Evolutionary conservation across 2,888 invertebrate genomes (phyloP).

Genomic region (Synanthedon andrenaeformis): DNA sequence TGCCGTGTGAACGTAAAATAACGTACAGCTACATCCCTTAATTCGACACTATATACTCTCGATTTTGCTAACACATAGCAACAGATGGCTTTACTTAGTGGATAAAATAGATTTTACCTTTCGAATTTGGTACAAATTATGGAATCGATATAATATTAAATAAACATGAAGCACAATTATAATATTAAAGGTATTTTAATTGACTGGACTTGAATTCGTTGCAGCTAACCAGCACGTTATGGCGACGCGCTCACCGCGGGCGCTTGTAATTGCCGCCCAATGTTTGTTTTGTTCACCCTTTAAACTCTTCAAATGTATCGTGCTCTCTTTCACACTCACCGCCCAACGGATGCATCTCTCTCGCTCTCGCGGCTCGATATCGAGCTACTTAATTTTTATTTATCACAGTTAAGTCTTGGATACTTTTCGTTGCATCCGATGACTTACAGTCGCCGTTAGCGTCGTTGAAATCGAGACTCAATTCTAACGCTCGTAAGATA

Average conservation of each 20-base stretch:
- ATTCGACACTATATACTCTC: too few relatives aligned
- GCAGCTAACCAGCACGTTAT: slow-evolving; percentile 21
- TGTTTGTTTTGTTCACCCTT: slow-evolving; percentile 52
- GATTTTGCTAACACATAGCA: too few relatives aligned
- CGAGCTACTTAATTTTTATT: slow-evolving; percentile 44
- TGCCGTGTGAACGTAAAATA: too few relatives aligned
- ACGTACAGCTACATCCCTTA: too few relatives aligned
- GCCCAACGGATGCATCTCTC: slow-evolving; percentile 8
- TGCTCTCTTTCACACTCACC: slow-evolving; percentile 7
- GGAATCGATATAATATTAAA: too few relatives aligned
- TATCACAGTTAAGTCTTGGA: slow-evolving; percentile 39
- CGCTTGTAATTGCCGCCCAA: slow-evolving; percentile 52
- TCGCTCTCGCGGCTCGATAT: slow-evolving; percentile 18
- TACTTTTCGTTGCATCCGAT: slow-evolving; percentile 11
- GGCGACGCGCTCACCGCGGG: slow-evolving; percentile 40
- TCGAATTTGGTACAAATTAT: too few relatives aligned
- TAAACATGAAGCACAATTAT: too few relatives aligned
- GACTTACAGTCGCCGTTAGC: slow-evolving; percentile 3
- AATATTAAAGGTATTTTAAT: too few relatives aligned
- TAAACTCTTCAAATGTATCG: slow-evolving; percentile 23
- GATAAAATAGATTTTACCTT: too few relatives aligned
- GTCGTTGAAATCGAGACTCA: slow-evolving; percentile 6
- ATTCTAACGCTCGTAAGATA: slow-evolving; percentile 2
- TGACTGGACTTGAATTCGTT: slow-evolving; percentile 18
- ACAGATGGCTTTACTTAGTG: too few relatives aligned